Conservation (phyloP, 2,888 invertebrate genomes). For the Pocota personata region DNA sequence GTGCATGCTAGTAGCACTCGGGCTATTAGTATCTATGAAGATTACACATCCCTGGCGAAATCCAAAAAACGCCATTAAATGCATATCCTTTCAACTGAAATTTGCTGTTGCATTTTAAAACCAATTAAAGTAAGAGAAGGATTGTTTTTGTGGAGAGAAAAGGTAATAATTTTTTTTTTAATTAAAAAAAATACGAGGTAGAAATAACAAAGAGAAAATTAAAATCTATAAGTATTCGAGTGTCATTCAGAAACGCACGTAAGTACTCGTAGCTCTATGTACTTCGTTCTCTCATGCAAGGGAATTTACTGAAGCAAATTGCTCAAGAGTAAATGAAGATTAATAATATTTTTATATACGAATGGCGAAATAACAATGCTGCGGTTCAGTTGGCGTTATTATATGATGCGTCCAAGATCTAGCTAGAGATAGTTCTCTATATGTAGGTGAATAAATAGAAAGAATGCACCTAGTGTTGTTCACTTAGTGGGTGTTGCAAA, state of each 20-base stretch:
- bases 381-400: background rate
- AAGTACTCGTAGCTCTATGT: background rate
- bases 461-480: background rate
- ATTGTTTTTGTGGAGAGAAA: background rate
- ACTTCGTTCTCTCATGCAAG: constrained; percentile 21
- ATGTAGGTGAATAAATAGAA: background rate
- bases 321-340: constrained; percentile 50
- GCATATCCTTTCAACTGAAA: background rate
- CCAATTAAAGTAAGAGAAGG: background rate
- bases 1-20: too few relatives aligned
- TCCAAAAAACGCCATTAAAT: too few relatives aligned
- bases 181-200: constrained; percentile 3
- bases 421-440: background rate
- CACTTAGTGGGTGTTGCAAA: background rate
- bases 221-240: constrained; percentile 13
- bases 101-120: background rate
- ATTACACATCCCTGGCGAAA: too few relatives aligned
- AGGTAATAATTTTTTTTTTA: constrained; percentile 28
- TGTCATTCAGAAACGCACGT: constrained; percentile 44
- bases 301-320: constrained; percentile 39
- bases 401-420: background rate
- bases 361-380: constrained; percentile 20
- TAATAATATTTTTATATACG: too few relatives aligned
- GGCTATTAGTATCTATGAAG: too few relatives aligned
- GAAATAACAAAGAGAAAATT: constrained; percentile 18